Percentiles rank a stretch among this genome's conserved stretches.
These are phyloP conservation scores for Dendroctonus ponderosae DNA, from an alignment of 1,140 invertebrate genomes.

Conservation along the genomic window DNA sequence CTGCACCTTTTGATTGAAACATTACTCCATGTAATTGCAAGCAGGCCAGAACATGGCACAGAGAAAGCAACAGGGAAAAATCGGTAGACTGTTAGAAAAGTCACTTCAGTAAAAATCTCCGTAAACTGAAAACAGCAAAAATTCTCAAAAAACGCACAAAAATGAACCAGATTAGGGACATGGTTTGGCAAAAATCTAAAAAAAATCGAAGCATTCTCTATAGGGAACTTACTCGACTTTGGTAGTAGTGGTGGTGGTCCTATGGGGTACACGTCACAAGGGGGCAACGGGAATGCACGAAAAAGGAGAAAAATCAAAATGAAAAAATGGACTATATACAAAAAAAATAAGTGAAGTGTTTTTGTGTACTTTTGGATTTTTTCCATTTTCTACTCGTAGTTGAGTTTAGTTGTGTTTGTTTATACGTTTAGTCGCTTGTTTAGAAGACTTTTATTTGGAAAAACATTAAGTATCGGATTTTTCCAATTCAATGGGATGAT, in stretches of 20 bases:
- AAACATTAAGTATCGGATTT: no score
- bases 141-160: conserved; percentile 9
- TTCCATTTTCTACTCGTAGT: no score
- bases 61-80: background rate
- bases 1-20: no score
- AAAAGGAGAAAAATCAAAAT: conserved; percentile 51
- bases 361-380: no score
- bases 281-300: conserved; percentile 42
- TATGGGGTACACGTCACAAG: conserved; percentile 43
- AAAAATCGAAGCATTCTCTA: conserved; percentile 19
- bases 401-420: no score
- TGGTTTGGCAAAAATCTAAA: conserved; percentile 18
- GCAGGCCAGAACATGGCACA: background rate
- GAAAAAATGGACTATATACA: conserved; percentile 32
- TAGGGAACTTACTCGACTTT: conserved; percentile 50
- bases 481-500: no score
- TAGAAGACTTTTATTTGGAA: no score
- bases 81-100: conserved; percentile 7
- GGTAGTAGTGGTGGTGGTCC: conserved; percentile 47
- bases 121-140: conserved; percentile 16
- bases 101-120: background rate
- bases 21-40: no score
- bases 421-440: no score
- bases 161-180: conserved; percentile 21
- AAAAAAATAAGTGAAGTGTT: conserved; percentile 14